phyloP scores from a whole-genome alignment of 2,888 invertebrate genomes.

The Eurytoma adleriae region DNA sequence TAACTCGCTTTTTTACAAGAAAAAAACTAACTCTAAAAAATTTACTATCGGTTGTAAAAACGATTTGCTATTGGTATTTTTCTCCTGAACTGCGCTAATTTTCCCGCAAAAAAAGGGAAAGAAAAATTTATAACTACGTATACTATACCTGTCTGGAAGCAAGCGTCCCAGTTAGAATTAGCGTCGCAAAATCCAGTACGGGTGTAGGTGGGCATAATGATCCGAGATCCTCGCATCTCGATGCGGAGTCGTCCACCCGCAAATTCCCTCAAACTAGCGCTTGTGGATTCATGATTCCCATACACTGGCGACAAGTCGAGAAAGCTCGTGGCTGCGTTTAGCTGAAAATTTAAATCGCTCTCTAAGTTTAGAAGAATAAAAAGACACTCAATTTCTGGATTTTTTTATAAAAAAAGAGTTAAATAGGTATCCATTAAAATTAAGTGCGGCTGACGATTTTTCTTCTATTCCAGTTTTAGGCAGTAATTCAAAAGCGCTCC shows the following conservation, averaged over 20 bases:
- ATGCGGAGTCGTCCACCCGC: constrained; percentile 76
- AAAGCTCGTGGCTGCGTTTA: constrained; percentile 75
- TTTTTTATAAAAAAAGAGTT: too few relatives aligned
- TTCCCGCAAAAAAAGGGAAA: constrained; percentile 29
- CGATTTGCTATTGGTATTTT: too few relatives aligned
- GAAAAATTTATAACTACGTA: too few relatives aligned
- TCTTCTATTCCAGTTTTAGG: too few relatives aligned
- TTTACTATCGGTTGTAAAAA: too few relatives aligned
- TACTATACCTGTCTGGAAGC: constrained; percentile 61
- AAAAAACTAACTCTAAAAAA: too few relatives aligned
- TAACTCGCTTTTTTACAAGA: too few relatives aligned
- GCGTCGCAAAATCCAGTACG: constrained; percentile 67
- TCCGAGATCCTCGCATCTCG: constrained; percentile 66
- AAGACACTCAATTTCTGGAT: too few relatives aligned
- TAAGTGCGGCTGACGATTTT: too few relatives aligned
- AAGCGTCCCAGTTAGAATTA: constrained; percentile 58
- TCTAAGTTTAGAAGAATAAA: background rate
- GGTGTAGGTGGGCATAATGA: constrained; percentile 76
- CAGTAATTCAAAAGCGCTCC: too few relatives aligned
- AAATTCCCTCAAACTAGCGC: constrained; percentile 75
- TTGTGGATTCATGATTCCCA: constrained; percentile 75
- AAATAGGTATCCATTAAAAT: too few relatives aligned
- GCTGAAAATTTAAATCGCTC: constrained; percentile 52
- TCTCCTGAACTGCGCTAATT: background rate
- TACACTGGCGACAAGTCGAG: constrained; percentile 79